phyloP scores from a whole-genome alignment of 1,140 invertebrate genomes.

The Drosophila lini region DNA sequence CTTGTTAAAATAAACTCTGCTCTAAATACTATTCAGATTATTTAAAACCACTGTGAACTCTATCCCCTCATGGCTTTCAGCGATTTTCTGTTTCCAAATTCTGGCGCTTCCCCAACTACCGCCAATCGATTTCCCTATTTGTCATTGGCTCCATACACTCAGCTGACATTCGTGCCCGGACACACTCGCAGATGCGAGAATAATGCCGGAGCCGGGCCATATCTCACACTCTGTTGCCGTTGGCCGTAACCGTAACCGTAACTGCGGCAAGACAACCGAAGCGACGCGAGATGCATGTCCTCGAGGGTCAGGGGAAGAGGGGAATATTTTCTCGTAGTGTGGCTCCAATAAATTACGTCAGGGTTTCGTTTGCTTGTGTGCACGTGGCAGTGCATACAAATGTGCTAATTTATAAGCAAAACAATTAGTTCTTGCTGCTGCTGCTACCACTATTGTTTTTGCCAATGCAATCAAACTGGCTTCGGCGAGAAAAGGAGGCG shows the following conservation, averaged over 20 bases:
- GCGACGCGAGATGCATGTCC: slow-evolving; percentile 34
- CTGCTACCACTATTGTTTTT: slow-evolving; percentile 26
- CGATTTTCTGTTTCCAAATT: background rate
- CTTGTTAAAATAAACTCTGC: background rate
- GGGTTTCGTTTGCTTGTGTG: slow-evolving; percentile 35
- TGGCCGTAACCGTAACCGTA: slow-evolving; percentile 36
- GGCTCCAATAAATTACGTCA: slow-evolving; percentile 74
- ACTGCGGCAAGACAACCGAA: slow-evolving; percentile 38
- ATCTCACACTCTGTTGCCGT: slow-evolving; percentile 31
- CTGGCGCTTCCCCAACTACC: background rate
- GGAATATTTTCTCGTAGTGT: slow-evolving; percentile 23
- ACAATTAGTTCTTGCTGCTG: slow-evolving; percentile 66
- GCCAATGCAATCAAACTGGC: slow-evolving; percentile 65
- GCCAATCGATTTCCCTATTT: slow-evolving; percentile 21
- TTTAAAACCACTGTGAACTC: background rate
- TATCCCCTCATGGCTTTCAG: background rate
- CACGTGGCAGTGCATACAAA: slow-evolving; percentile 73
- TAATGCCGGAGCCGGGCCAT: slow-evolving; percentile 16
- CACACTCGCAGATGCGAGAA: slow-evolving; percentile 15
- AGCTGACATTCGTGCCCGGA: slow-evolving; percentile 1
- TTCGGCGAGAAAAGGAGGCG: slow-evolving; percentile 25
- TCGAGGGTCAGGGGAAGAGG: background rate
- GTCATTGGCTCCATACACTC: slow-evolving; percentile 9
- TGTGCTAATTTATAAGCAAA: slow-evolving; percentile 81
- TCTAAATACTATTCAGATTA: background rate